Evolutionary conservation across 2,113 vertebrate species (phyloP).

Genomic region (Seriola dumerili): DNA sequence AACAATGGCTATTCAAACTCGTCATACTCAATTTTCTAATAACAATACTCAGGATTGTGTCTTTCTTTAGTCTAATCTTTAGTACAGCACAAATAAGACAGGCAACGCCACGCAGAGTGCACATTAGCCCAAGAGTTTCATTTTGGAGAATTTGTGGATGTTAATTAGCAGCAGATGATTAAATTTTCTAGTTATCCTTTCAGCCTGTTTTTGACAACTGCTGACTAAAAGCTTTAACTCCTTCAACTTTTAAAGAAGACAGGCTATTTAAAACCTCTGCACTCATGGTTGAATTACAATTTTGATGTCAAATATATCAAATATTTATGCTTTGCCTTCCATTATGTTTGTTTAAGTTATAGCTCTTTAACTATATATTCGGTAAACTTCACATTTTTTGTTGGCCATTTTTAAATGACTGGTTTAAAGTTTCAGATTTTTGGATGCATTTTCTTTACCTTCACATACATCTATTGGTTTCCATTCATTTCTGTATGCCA

Average conservation of each 20-base stretch:
- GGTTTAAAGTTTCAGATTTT: not conserved
- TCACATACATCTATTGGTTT: not conserved
- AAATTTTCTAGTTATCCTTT: not conserved
- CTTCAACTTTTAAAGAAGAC: not conserved
- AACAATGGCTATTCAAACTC: not conserved
- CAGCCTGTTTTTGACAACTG: not conserved
- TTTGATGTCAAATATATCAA: not conserved
- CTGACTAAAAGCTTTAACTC: not conserved
- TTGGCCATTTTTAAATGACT: not conserved
- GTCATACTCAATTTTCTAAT: not conserved
- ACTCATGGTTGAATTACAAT: not conserved
- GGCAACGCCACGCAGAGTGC: not conserved
- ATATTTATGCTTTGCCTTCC: not conserved
- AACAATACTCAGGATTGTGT: not conserved
- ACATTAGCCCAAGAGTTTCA: not conserved
- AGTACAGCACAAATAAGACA: not conserved
- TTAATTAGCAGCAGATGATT: constrained; percentile 2
- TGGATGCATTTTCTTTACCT: not conserved
- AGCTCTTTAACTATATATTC: not conserved
- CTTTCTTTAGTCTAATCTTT: not conserved
- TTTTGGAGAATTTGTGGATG: not conserved
- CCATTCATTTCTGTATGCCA: not conserved
- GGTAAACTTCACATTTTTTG: not conserved
- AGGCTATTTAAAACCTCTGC: not conserved
- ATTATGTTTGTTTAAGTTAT: not conserved